A percentile compares a stretch with the other conserved stretches of the same genome.
Evolutionary conservation across 2,888 invertebrate genomes (phyloP).

Genomic region (Xestia c-nigrum): DNA sequence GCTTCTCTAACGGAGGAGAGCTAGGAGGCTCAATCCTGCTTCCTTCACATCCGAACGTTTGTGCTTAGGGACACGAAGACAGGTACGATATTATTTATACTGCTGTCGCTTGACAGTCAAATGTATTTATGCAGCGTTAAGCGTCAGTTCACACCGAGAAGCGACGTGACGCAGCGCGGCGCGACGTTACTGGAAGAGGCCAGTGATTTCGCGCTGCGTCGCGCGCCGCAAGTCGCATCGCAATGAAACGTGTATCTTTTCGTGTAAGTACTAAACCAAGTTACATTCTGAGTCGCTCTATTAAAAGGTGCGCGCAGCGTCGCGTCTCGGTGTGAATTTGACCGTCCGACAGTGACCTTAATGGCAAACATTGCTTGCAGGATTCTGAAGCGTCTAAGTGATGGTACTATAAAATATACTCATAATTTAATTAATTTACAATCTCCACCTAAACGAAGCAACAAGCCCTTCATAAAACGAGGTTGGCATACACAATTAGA

Average conservation of each 20-base stretch:
- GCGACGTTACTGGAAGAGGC: too few species aligned
- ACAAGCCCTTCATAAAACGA: background rate
- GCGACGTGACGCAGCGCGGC: too few species aligned
- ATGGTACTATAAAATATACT: background rate
- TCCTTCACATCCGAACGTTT: background rate
- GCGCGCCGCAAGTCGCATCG: too few species aligned
- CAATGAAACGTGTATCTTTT: too few species aligned
- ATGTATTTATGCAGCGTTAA: background rate
- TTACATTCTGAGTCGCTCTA: too few species aligned
- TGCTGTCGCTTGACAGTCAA: background rate
- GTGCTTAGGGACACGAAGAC: background rate
- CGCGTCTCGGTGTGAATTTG: too few species aligned
- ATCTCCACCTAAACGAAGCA: slow-evolving; percentile 45
- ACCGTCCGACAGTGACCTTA: too few species aligned
- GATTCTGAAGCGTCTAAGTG: background rate
- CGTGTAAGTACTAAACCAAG: too few species aligned
- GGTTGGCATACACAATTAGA: background rate
- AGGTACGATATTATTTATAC: background rate
- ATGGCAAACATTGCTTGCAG: background rate
- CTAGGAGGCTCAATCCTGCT: background rate
- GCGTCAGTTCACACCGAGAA: too few species aligned
- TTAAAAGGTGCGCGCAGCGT: too few species aligned
- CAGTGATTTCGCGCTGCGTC: too few species aligned
- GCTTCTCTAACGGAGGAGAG: background rate
- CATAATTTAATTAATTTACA: slow-evolving; percentile 19